Evolutionary conservation across 2,797 vertebrate genomes (phyloP), one percentile per base, ranked within the genome.

Genomic region (Paguma larvata): DNA sequence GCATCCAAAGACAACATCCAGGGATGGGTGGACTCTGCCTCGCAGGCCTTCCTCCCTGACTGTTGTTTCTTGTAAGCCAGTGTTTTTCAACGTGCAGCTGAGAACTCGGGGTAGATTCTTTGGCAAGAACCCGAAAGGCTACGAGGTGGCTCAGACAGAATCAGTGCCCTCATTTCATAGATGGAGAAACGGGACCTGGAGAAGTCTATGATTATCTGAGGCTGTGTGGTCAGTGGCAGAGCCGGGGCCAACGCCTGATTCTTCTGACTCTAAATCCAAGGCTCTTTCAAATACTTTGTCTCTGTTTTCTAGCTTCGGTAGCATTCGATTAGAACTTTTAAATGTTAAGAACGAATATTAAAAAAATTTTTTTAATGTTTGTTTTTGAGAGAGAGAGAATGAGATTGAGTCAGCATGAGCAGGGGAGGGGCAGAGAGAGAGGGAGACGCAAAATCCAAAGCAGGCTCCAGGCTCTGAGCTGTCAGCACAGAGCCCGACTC

Each of bases 141-240:
- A 0, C 18, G 78, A 65, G 67, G 62, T 95, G 91, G 73, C 79
- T 51, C 44, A 41, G 73, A 92, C 25, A 48, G 38, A 97, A 59
- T 70, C 82, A 6, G 91, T 84, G 73, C 80, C 56, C 32, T 95
- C 2, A n/a, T 83, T 93, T 95, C 87, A 83, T 41, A 95, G 96
- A 68, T 89, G 95, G 97, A 86, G 88, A 91, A 85, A 18, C 0
- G 0, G 75, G 84, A 56, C 62, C 77, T 53, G 56, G 75, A 62
- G 25, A 87, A 65, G 87, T 51, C 15, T 44, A n/a, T 79, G 32
- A 77, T 51, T 79, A 56, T 62, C 30, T 51, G n/a, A 65, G 90
- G 94, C 48, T 1, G 0, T 14, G 44, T 53, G 91, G 85, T 92
- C 72, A 25, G 79, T 4, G 59, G 63, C 23, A 27, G 75, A 63